phyloP scores from a whole-genome alignment of 2,888 invertebrate genomes.

The Glaucopsyche alexis region DNA sequence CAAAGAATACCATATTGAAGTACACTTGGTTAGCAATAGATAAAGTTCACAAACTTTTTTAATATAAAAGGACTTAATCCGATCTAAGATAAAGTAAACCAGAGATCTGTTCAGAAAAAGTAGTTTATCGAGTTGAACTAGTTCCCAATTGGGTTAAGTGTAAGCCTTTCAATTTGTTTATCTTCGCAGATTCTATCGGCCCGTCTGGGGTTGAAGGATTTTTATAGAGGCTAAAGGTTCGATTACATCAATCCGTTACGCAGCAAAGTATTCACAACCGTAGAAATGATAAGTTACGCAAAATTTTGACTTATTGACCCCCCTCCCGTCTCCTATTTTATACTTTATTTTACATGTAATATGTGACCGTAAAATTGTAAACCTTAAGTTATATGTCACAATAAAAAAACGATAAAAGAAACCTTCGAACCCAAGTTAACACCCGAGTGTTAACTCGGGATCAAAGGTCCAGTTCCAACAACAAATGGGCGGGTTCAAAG shows the following conservation, averaged over 20 bases:
- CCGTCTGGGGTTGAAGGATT: constrained; percentile 8
- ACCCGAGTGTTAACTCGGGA: too few species aligned
- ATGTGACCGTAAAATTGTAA: too few species aligned
- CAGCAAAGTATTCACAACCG: too few species aligned
- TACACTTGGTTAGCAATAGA: background rate
- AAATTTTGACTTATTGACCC: too few species aligned
- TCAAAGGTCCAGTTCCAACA: too few species aligned
- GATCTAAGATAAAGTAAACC: constrained; percentile 18
- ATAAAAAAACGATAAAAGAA: too few species aligned
- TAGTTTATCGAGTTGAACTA: constrained; percentile 22
- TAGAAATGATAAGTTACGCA: background rate
- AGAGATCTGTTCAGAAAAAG: constrained; percentile 16
- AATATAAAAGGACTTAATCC: constrained; percentile 15
- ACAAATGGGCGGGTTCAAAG: too few species aligned
- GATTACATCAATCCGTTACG: background rate
- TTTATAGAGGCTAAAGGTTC: background rate
- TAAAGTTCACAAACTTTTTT: constrained; percentile 7
- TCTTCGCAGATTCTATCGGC: constrained; percentile 11
- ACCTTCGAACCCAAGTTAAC: too few species aligned
- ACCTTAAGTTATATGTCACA: too few species aligned
- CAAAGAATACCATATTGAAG: too few species aligned
- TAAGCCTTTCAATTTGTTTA: constrained; percentile 26
- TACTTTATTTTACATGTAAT: too few species aligned
- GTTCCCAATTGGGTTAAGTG: constrained; percentile 26
- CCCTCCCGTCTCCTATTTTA: too few species aligned